These are phyloP conservation scores for Syngnathus rostellatus DNA, from an alignment of 2,797 vertebrate species.

Conservation along the genomic window DNA sequence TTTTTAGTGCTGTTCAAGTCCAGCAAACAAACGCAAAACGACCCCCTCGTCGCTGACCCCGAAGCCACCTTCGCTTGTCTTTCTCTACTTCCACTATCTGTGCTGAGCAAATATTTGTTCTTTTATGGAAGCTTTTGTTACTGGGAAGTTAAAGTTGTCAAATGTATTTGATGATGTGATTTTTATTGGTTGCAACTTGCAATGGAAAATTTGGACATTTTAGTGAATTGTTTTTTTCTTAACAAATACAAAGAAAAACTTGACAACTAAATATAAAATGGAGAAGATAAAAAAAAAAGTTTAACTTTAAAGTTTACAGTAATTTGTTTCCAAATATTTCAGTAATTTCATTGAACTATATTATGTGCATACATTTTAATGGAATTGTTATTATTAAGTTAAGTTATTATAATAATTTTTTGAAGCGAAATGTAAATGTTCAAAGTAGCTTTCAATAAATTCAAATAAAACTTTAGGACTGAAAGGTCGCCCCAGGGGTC, in stretches of 20 bases:
- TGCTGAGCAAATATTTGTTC: neutral
- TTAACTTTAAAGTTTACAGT: too few relatives aligned
- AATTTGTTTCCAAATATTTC: too few relatives aligned
- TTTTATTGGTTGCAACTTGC: neutral
- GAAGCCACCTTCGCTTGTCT: slow-evolving; percentile 2
- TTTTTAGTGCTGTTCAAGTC: slow-evolving; percentile 46
- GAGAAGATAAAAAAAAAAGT: neutral
- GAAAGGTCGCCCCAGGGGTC: too few relatives aligned
- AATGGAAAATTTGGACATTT: neutral
- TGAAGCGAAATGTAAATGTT: too few relatives aligned
- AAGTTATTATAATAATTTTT: too few relatives aligned
- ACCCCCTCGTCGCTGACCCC: slow-evolving; percentile 11
- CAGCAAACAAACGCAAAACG: slow-evolving; percentile 48
- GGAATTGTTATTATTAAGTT: too few relatives aligned
- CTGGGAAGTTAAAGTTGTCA: neutral
- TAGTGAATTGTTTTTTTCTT: neutral
- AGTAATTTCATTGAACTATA: too few relatives aligned
- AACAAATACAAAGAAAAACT: neutral
- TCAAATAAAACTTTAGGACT: too few relatives aligned
- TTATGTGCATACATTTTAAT: too few relatives aligned
- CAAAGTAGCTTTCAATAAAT: too few relatives aligned
- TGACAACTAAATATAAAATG: neutral
- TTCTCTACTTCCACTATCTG: slow-evolving; percentile 9
- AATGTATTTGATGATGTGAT: neutral
- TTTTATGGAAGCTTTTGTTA: neutral